Percentiles rank a stretch among this genome's conserved stretches.
phyloP scores from a whole-genome alignment of 2,113 vertebrate genomes.

The Nothocercus julius region DNA sequence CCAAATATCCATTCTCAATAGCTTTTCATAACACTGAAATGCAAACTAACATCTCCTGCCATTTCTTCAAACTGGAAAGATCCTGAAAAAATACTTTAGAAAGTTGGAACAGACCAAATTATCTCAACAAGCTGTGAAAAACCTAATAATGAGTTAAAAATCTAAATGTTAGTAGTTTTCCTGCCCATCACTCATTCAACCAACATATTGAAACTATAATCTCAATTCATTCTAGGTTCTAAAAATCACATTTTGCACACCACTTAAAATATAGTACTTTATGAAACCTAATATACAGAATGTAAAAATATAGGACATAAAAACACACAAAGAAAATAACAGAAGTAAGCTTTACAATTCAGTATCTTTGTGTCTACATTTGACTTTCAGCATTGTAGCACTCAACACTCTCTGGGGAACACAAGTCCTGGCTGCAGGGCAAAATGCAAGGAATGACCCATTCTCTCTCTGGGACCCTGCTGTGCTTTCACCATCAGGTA shows the following conservation, averaged over 20 bases:
- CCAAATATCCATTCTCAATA: not conserved
- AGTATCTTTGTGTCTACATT: not conserved
- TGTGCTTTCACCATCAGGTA: not conserved
- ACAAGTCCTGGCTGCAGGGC: not conserved
- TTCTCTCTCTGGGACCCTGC: not conserved
- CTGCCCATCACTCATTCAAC: not conserved
- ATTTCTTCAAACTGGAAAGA: not conserved
- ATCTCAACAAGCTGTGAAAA: not conserved
- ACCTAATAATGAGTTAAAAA: not conserved
- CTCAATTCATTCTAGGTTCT: not conserved
- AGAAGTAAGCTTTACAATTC: not conserved
- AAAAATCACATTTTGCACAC: not conserved
- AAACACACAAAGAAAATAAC: not conserved
- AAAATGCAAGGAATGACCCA: not conserved
- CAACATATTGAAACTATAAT: conserved; percentile 22
- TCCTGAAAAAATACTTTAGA: not conserved
- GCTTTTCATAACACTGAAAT: not conserved
- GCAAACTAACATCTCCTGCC: not conserved
- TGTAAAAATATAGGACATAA: not conserved
- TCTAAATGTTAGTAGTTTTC: not conserved
- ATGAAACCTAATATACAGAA: not conserved
- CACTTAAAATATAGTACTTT: not conserved
- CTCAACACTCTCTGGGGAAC: not conserved
- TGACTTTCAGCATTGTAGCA: not conserved
- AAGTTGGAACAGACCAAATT: not conserved